phyloP scores from a whole-genome alignment of 2,888 invertebrate genomes.

The Brenthis ino region DNA sequence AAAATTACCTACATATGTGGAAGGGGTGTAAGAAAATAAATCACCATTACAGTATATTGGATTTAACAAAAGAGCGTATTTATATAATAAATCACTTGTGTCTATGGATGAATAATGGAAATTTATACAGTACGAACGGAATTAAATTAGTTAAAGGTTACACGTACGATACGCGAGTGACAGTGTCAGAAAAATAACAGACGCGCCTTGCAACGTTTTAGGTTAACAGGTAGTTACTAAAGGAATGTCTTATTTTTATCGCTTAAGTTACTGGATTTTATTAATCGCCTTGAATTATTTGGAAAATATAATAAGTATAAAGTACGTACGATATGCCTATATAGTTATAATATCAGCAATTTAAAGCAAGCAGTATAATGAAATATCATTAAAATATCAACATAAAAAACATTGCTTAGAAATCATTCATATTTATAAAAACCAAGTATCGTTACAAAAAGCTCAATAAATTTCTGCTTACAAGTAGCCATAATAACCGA shows the following conservation, averaged over 20 bases:
- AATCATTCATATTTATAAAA: neutral
- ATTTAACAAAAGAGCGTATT: neutral
- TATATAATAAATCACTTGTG: neutral
- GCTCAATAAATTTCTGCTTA: too few relatives aligned
- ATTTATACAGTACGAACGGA: neutral
- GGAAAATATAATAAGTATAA: too few relatives aligned
- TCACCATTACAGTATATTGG: too few relatives aligned
- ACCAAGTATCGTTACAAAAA: too few relatives aligned
- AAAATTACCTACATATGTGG: too few relatives aligned
- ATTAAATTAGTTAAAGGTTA: constrained; percentile 5
- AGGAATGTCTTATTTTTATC: neutral
- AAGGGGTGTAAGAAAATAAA: too few relatives aligned
- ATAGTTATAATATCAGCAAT: too few relatives aligned
- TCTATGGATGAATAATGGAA: neutral
- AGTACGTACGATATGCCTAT: too few relatives aligned
- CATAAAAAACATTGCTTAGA: neutral
- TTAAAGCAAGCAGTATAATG: too few relatives aligned
- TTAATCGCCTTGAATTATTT: neutral
- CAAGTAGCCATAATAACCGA: too few relatives aligned
- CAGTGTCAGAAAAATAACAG: constrained; percentile 19
- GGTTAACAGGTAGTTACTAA: constrained; percentile 7
- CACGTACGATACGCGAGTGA: constrained; percentile 15
- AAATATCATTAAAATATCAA: neutral
- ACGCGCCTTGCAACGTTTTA: constrained; percentile 8
- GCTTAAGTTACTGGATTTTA: neutral